Conservation (phyloP, 2,888 invertebrate species). For the Pimpla rufipes region DNA sequence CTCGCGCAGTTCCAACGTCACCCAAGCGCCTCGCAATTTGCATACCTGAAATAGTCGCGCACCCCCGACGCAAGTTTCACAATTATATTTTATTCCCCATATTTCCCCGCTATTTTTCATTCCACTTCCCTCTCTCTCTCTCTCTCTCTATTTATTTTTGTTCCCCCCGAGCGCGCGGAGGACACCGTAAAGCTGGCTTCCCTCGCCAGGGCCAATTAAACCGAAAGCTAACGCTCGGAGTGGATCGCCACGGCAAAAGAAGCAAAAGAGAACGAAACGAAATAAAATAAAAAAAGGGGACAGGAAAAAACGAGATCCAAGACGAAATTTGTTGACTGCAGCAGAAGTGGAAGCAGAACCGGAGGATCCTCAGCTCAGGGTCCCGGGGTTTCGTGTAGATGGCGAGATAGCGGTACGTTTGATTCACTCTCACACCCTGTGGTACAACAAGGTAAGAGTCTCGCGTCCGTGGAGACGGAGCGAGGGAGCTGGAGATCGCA, state of each 20-base stretch:
- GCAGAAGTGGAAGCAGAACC: slow-evolving; percentile 40
- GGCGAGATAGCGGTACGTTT: slow-evolving; percentile 67
- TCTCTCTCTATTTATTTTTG: slow-evolving; percentile 17
- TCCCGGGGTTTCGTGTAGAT: slow-evolving; percentile 60
- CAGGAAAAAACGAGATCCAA: slow-evolving; percentile 10
- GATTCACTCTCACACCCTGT: slow-evolving; percentile 58
- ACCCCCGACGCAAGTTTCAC: background rate
- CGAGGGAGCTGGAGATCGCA: slow-evolving; percentile 14
- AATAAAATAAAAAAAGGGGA: slow-evolving; percentile 7
- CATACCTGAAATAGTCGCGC: background rate
- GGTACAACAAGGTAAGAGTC: slow-evolving; percentile 9
- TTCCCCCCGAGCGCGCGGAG: too few species aligned
- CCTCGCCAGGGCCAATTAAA: slow-evolving; percentile 56
- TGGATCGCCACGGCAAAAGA: slow-evolving; percentile 31
- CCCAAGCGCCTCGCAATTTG: background rate
- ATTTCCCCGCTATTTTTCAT: background rate
- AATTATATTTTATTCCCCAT: slow-evolving; percentile 6
- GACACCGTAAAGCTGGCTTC: background rate
- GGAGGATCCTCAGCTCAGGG: slow-evolving; percentile 24
- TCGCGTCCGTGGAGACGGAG: slow-evolving; percentile 6
- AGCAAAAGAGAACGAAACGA: slow-evolving; percentile 32
- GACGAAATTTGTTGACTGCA: slow-evolving; percentile 62
- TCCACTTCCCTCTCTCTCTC: background rate
- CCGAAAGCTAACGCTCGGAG: slow-evolving; percentile 41
- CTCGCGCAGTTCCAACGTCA: background rate